Evolutionary conservation across 2,113 vertebrate genomes (phyloP).

Genomic region (Sylvietta virens): DNA sequence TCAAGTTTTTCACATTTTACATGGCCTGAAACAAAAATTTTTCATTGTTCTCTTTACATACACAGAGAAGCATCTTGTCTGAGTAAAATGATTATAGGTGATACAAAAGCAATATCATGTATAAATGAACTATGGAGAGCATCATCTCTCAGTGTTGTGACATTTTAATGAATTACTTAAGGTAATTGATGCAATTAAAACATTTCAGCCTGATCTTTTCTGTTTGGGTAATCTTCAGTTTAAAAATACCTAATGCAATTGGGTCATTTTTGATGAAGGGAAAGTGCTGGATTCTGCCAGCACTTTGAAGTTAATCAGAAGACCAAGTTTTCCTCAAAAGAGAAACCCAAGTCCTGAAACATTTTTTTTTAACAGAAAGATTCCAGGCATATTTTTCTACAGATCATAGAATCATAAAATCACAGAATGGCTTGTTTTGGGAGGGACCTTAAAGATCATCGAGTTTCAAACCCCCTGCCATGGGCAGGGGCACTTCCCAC

Average conservation of each 20-base stretch:
- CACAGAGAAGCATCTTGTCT: not conserved
- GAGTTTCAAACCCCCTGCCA: not conserved
- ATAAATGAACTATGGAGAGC: not conserved
- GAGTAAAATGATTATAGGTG: not conserved
- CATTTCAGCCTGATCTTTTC: not conserved
- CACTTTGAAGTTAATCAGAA: not conserved
- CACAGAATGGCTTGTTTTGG: not conserved
- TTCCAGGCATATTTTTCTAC: not conserved
- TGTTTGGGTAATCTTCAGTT: not conserved
- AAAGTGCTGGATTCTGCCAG: not conserved
- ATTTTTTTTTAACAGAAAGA: not conserved
- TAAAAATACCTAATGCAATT: conserved; percentile 5
- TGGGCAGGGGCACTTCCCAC: not conserved
- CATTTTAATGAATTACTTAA: conserved; percentile 30
- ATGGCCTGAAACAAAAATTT: not conserved
- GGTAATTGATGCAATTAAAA: conserved; percentile 25
- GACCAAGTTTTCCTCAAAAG: not conserved
- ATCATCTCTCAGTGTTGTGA: not conserved
- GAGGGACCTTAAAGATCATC: not conserved
- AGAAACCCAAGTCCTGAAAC: not conserved
- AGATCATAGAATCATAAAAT: not conserved
- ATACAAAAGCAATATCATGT: not conserved
- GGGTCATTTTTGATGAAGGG: not conserved
- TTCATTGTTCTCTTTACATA: not conserved
- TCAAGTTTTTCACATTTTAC: not conserved